Conservation (phyloP, 2,113 vertebrate species). For the Arenaria interpres region DNA sequence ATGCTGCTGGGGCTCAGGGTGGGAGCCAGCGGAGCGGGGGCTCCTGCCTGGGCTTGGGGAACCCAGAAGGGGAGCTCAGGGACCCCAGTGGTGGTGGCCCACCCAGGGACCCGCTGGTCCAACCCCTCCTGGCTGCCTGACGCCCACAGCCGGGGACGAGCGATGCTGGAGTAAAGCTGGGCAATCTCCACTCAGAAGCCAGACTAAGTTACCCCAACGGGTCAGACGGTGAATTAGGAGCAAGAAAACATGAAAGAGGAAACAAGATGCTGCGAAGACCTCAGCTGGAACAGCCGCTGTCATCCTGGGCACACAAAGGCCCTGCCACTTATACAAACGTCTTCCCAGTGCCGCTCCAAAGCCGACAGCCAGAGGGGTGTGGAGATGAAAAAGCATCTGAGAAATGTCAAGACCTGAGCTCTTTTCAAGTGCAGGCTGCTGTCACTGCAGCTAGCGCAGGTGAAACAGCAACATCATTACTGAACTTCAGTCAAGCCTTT, state of each 20-base stretch:
- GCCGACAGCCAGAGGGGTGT: not conserved
- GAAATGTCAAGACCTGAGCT: accelerated
- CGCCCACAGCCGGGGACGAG: accelerated
- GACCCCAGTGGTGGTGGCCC: accelerated
- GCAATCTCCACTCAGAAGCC: accelerated
- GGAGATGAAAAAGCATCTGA: not conserved
- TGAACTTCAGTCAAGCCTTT: not conserved
- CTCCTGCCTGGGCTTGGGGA: not conserved
- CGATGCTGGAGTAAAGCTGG: not conserved
- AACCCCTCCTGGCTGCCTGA: not conserved
- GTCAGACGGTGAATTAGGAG: not conserved
- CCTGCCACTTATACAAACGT: not conserved
- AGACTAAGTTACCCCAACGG: accelerated
- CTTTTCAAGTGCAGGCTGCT: not conserved
- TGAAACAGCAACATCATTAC: not conserved
- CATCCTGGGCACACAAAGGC: accelerated
- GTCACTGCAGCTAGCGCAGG: not conserved
- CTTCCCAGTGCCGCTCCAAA: accelerated
- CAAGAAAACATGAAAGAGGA: not conserved
- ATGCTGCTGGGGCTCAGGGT: not conserved
- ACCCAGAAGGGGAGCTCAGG: no score
- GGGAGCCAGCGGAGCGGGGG: not conserved
- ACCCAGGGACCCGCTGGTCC: accelerated
- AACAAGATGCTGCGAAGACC: accelerated
- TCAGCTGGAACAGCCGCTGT: accelerated